Percentiles rank a stretch among this genome's conserved stretches.
These are phyloP conservation scores for Orthonyx spaldingii DNA, from an alignment of 2,113 vertebrate genomes.

Conservation along the genomic window DNA sequence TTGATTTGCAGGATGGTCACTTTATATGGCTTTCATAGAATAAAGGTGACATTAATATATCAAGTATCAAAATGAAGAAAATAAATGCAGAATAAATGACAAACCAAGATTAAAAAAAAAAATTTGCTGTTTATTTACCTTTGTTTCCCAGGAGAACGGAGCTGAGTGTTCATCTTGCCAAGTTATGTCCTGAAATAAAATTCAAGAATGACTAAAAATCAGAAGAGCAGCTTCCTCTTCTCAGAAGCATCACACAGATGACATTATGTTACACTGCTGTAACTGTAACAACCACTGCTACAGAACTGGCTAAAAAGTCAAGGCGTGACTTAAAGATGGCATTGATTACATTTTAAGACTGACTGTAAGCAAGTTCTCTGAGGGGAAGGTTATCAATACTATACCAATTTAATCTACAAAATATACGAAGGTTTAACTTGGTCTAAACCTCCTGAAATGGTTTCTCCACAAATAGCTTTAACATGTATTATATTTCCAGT, in stretches of 20 bases:
- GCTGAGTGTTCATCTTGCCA: conserved; percentile 99
- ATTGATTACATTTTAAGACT: not conserved
- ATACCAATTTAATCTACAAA: not conserved
- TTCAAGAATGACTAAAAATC: conserved; percentile 48
- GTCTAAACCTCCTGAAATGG: not conserved
- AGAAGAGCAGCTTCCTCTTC: not conserved
- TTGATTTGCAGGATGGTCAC: not conserved
- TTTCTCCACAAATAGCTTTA: not conserved
- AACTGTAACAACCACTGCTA: not conserved
- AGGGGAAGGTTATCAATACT: not conserved
- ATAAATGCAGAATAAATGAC: not conserved
- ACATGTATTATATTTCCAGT: not conserved
- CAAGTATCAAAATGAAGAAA: not conserved
- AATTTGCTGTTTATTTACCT: conserved; percentile 74
- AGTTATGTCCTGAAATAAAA: conserved; percentile 87
- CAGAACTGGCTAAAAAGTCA: not conserved
- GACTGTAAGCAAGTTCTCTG: not conserved
- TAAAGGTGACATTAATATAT: not conserved
- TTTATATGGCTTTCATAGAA: not conserved
- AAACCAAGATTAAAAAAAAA: not conserved
- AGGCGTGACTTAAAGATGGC: not conserved
- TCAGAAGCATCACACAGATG: not conserved
- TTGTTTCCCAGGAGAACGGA: conserved; percentile 98
- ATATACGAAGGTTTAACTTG: not conserved
- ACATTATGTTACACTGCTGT: not conserved